Conservation (phyloP, 2,113 vertebrate genomes). For the Chionodraco myersi region DNA sequence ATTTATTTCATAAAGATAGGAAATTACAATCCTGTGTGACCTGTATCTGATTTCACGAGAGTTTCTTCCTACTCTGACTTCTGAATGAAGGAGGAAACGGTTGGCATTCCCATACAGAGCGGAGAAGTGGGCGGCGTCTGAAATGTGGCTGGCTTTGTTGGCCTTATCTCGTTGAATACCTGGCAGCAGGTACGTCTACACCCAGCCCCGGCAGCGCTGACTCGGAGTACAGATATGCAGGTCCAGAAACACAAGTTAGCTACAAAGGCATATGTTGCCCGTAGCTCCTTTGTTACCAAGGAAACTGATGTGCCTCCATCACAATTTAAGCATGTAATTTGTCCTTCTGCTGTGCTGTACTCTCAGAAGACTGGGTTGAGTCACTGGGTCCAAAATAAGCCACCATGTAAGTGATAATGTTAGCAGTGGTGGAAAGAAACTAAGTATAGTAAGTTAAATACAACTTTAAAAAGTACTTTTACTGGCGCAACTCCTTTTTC, state of each 20-base stretch:
- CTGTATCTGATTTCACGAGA: not conserved
- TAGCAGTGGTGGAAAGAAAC: not conserved
- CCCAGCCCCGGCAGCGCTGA: not conserved
- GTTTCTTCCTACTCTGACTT: not conserved
- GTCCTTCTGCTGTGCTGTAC: not conserved
- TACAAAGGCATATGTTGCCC: too few relatives aligned
- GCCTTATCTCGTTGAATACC: constrained; percentile 32
- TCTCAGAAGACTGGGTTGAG: too few relatives aligned
- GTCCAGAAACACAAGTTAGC: constrained; percentile 28
- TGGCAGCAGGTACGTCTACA: constrained; percentile 4
- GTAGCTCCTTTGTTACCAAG: not conserved
- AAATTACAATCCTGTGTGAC: not conserved
- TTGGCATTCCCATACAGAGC: not conserved
- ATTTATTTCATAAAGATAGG: not conserved
- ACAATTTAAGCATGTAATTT: not conserved
- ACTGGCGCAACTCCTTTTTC: too few relatives aligned
- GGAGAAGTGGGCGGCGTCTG: constrained; percentile 21
- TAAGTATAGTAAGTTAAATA: too few relatives aligned
- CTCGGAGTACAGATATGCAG: not conserved
- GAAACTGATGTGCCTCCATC: too few relatives aligned
- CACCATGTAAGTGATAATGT: not conserved
- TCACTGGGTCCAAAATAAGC: not conserved
- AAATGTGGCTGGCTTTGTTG: constrained; percentile 7
- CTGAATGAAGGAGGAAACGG: not conserved
- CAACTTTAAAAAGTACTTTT: too few relatives aligned